phyloP scores from a whole-genome alignment of 2,797 vertebrate genomes.

The Oryzias sinensis region DNA sequence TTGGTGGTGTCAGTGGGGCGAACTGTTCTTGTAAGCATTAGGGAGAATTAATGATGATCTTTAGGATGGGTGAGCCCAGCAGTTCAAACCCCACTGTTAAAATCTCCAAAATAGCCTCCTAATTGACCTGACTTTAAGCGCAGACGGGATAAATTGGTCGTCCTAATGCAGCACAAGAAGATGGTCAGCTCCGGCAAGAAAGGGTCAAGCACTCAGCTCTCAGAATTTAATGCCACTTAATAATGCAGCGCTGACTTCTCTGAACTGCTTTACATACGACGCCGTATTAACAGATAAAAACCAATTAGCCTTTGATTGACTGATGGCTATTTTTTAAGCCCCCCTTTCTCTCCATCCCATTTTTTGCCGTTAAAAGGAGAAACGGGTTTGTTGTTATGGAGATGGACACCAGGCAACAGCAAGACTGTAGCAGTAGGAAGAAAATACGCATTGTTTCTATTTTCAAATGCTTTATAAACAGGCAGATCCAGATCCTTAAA shows the following conservation, averaged over 20 bases:
- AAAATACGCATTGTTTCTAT: no score
- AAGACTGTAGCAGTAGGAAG: not conserved
- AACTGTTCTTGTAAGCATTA: constrained; percentile 13
- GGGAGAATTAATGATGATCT: constrained; percentile 49
- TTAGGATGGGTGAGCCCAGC: constrained; percentile 18
- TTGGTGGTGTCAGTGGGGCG: constrained; percentile 13
- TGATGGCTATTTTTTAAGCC: constrained; percentile 29
- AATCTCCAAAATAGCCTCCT: constrained; percentile 44
- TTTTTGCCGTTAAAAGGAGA: constrained; percentile 10
- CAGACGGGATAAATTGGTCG: constrained; percentile 59
- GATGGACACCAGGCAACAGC: constrained; percentile 33
- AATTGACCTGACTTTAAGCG: constrained; percentile 53
- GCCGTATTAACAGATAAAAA: constrained; percentile 33
- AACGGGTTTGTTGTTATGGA: constrained; percentile 34
- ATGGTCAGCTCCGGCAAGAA: constrained; percentile 37
- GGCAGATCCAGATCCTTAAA: no score
- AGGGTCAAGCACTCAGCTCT: constrained; percentile 61
- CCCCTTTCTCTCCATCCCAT: not conserved
- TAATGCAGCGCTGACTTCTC: constrained; percentile 46
- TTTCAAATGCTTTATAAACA: no score
- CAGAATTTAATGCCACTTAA: constrained; percentile 61
- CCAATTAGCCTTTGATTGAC: constrained; percentile 52
- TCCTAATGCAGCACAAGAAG: constrained; percentile 55
- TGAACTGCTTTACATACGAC: constrained; percentile 30
- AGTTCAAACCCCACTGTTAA: constrained; percentile 28